Base-by-base conservation (phyloP, 2,888 invertebrate species). In the Pseudococcus jackbeardsleyi region DNA sequence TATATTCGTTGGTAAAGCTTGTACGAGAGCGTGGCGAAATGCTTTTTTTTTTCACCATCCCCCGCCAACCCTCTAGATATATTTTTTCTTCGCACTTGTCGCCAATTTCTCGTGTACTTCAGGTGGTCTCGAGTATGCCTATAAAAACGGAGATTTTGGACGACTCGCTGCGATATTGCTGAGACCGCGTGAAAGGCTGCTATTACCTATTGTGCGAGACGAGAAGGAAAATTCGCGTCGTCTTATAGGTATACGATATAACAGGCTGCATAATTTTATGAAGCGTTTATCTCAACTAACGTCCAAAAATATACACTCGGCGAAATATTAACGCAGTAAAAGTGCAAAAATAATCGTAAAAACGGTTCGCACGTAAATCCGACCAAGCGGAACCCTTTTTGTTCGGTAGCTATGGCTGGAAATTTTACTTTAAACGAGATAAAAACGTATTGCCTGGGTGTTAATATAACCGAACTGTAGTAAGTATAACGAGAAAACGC, bases 261-360 rank as follows among this genome's bases (percentile, higher is more conserved):
- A 82, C 46, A 19, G 19, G 79, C 79, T 82, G 79, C 79, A 82
- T 82, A 82, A 82, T 82, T 82, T 82, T 82, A 82, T 82, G 79
- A 82, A 42, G 79, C 79, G 46, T 82, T 82, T 82, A 82, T 82
- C 79, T 82, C 79, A 46, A 82, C 79, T 82, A 46, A 46, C 46
- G 79, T 46, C 46, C n/a, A 82, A 82, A 46, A 82, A 46, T 82
- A 82, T 82, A 42, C 46, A 82, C 19, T 82, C 42, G 42, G 46
- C 39, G 46, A 82, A 46, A 82, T 82, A 82, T 82, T 82, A 82
- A 46, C 79, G 46, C 15, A 46, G 46, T 82, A 82, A 82, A 79
- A 82, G 79, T 82, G 79, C 46, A 46, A 46, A 82, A 82, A 39
- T 82, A 82, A 26, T 82, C 79, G 79, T 82, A 46, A 82, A 82